Evolutionary conservation across 2,888 invertebrate genomes (phyloP).

Genomic region (Alsophila aescularia): DNA sequence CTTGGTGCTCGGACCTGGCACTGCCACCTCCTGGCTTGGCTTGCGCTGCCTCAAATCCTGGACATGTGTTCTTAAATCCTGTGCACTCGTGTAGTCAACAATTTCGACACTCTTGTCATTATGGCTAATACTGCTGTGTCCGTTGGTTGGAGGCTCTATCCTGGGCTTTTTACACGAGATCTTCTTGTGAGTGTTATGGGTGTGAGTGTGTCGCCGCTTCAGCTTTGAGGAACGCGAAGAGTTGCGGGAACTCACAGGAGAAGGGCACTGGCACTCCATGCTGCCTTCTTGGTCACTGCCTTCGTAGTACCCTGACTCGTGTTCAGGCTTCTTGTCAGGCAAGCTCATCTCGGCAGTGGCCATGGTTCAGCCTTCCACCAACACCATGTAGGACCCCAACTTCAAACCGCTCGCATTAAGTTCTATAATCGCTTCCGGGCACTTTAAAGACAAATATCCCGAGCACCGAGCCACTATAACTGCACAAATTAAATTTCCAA

Average conservation of each 20-base stretch:
- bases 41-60: slow-evolving; percentile 34
- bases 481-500: slow-evolving; percentile 50
- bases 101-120: slow-evolving; percentile 73
- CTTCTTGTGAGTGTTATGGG: slow-evolving; percentile 71
- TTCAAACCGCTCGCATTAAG: slow-evolving; percentile 21
- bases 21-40: slow-evolving; percentile 37
- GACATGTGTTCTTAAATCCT: slow-evolving; percentile 50
- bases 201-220: slow-evolving; percentile 72
- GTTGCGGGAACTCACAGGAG: slow-evolving; percentile 74
- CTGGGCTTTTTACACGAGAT: slow-evolving; percentile 64
- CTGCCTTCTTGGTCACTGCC: slow-evolving; percentile 87
- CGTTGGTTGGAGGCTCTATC: slow-evolving; percentile 63
- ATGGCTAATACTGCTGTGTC: slow-evolving; percentile 53
- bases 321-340: slow-evolving; percentile 87
- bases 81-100: slow-evolving; percentile 61
- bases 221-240: slow-evolving; percentile 74
- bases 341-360: slow-evolving; percentile 84
- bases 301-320: slow-evolving; percentile 94
- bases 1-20: slow-evolving; percentile 67
- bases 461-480: slow-evolving; percentile 30
- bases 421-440: slow-evolving; percentile 12
- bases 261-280: slow-evolving; percentile 81
- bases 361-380: slow-evolving; percentile 76
- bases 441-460: slow-evolving; percentile 16
- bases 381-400: slow-evolving; percentile 65